These are phyloP conservation scores for Prosapia bicincta DNA, from an alignment of 2,888 invertebrate species.

Conservation along the genomic window DNA sequence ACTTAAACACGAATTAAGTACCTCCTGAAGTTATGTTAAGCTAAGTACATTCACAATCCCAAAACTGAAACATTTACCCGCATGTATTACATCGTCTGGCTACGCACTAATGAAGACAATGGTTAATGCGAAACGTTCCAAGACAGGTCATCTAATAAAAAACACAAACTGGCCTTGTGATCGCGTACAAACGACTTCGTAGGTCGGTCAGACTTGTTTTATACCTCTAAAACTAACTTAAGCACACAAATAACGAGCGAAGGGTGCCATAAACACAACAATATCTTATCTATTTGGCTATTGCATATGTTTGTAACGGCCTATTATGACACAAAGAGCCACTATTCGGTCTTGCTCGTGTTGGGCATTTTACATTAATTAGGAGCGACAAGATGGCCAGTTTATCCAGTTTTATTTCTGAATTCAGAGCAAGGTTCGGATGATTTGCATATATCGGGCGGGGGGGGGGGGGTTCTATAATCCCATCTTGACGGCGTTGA, in stretches of 20 bases:
- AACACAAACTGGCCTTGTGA: no score
- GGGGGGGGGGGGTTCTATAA: not conserved
- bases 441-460: not conserved
- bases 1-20: no score
- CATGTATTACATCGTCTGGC: no score
- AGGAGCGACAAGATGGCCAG: not conserved
- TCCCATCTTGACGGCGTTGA: not conserved
- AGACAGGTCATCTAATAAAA: no score
- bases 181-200: not conserved
- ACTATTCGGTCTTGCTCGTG: not conserved
- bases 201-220: not conserved
- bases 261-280: not conserved
- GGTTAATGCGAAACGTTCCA: no score
- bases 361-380: slow-evolving; percentile 2
- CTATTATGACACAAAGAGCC: not conserved
- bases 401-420: not conserved
- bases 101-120: no score
- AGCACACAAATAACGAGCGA: not conserved
- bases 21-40: no score
- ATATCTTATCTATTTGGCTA: not conserved
- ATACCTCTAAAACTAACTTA: not conserved
- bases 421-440: not conserved
- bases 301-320: not conserved
- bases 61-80: no score
- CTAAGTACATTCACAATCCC: no score